These are phyloP conservation scores for Sycophaga agraensis DNA, from an alignment of 1,140 invertebrate genomes.

Conservation along the genomic window DNA sequence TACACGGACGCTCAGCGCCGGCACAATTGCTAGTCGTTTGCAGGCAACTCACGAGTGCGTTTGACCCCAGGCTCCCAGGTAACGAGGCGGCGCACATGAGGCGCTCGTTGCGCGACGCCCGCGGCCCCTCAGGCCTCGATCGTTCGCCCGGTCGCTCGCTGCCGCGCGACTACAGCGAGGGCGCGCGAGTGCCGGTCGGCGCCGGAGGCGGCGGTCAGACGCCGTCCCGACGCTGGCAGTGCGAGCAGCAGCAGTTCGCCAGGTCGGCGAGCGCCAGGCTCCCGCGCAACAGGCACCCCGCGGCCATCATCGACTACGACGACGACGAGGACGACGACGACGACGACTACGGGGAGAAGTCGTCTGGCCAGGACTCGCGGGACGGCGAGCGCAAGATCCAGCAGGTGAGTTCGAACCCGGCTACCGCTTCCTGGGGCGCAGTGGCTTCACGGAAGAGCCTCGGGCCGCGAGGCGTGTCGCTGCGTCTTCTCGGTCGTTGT, in stretches of 20 bases:
- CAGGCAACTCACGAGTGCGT: neutral
- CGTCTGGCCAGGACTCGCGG: constrained; percentile 46
- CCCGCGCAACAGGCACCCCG: constrained; percentile 60
- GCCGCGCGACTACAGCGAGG: constrained; percentile 23
- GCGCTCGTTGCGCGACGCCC: constrained; percentile 42
- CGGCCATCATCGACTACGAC: constrained; percentile 48
- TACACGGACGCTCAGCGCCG: neutral
- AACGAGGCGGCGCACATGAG: constrained; percentile 33
- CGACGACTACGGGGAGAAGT: constrained; percentile 48
- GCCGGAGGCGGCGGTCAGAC: constrained; percentile 35
- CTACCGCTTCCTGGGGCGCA: no score
- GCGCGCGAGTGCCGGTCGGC: constrained; percentile 3
- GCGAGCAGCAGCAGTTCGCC: constrained; percentile 62
- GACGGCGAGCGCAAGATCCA: constrained; percentile 72
- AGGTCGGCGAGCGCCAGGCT: constrained; percentile 79
- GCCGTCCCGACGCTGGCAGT: neutral
- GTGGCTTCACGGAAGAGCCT: no score
- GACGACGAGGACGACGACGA: constrained; percentile 47
- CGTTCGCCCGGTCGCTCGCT: constrained; percentile 36
- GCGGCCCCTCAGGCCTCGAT: constrained; percentile 7
- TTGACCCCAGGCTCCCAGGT: neutral
- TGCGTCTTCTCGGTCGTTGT: no score
- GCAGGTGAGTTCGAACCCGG: constrained; percentile 51
- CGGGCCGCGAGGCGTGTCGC: no score
- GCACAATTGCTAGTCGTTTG: no score